Evolutionary conservation across 2,888 invertebrate species (phyloP).

Genomic region (Campoletis raptor): DNA sequence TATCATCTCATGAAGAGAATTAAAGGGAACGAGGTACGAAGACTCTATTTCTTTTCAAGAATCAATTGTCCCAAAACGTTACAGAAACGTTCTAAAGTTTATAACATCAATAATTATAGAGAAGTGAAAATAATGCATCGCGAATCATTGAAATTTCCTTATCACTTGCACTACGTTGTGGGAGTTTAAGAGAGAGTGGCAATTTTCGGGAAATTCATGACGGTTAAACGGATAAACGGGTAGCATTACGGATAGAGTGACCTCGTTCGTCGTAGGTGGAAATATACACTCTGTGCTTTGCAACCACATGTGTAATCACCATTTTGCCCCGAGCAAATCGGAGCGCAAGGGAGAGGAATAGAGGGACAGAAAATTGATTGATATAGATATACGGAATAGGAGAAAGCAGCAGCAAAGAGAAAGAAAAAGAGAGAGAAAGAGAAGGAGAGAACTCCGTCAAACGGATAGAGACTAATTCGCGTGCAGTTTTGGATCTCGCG

Average conservation of each 20-base stretch:
- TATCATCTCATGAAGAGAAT: slow-evolving; percentile 8
- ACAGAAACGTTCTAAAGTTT: too few species aligned
- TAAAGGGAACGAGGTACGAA: slow-evolving; percentile 37
- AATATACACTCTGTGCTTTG: slow-evolving; percentile 17
- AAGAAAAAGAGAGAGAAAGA: background rate
- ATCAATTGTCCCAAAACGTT: slow-evolving; percentile 26
- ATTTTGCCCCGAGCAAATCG: slow-evolving; percentile 40
- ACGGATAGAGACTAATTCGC: slow-evolving; percentile 52
- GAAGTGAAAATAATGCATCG: too few species aligned
- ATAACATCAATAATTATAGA: too few species aligned
- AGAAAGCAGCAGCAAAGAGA: slow-evolving; percentile 13
- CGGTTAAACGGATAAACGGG: slow-evolving; percentile 49
- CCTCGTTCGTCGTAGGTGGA: slow-evolving; percentile 53
- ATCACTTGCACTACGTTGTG: background rate
- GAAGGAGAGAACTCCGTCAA: slow-evolving; percentile 22
- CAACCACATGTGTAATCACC: slow-evolving; percentile 52
- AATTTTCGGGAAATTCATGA: slow-evolving; percentile 56
- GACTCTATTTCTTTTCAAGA: slow-evolving; percentile 16
- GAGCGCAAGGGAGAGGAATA: background rate
- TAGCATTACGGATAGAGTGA: slow-evolving; percentile 30
- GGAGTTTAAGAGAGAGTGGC: background rate
- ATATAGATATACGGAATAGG: slow-evolving; percentile 19
- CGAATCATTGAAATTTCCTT: too few species aligned
- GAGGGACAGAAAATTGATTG: background rate
- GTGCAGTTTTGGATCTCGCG: slow-evolving; percentile 60